These are phyloP conservation scores for Pangasius mekongensis DNA, from an alignment of 2,797 vertebrate genomes.

Conservation along the genomic window DNA sequence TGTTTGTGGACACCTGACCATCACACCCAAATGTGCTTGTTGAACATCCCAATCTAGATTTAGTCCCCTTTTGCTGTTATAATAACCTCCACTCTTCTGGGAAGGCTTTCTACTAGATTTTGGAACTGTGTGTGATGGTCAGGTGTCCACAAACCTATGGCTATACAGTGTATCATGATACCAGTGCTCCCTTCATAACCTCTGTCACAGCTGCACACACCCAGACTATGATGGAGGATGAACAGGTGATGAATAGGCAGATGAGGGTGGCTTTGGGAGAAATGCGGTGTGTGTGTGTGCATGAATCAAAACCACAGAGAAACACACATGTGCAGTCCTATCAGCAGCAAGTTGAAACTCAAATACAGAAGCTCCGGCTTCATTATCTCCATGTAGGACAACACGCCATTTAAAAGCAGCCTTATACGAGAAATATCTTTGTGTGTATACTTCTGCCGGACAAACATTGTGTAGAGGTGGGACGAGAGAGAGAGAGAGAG, in stretches of 20 bases:
- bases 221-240: background rate
- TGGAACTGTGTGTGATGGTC: background rate
- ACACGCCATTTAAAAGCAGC: background rate
- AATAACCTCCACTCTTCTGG: too few species aligned
- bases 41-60: background rate
- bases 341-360: background rate
- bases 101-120: too few species aligned
- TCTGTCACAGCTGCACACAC: background rate
- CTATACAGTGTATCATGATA: background rate
- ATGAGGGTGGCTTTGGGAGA: background rate
- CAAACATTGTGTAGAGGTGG: conserved; percentile 2
- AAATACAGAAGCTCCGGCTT: background rate
- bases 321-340: background rate
- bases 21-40: background rate
- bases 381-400: background rate
- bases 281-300: background rate
- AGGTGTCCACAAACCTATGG: background rate
- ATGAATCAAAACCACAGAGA: background rate
- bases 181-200: too few species aligned
- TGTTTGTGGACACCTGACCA: background rate
- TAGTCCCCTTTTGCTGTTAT: too few species aligned
- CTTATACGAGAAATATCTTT: conserved; percentile 8
- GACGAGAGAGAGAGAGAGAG: too few species aligned
- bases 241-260: background rate
- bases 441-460: conserved; percentile 21